A percentile compares a stretch with the other conserved stretches of the same genome.
Conservation (phyloP, 53 echinoderm and acorn worm species). For the Patiria pectinifera region DNA sequence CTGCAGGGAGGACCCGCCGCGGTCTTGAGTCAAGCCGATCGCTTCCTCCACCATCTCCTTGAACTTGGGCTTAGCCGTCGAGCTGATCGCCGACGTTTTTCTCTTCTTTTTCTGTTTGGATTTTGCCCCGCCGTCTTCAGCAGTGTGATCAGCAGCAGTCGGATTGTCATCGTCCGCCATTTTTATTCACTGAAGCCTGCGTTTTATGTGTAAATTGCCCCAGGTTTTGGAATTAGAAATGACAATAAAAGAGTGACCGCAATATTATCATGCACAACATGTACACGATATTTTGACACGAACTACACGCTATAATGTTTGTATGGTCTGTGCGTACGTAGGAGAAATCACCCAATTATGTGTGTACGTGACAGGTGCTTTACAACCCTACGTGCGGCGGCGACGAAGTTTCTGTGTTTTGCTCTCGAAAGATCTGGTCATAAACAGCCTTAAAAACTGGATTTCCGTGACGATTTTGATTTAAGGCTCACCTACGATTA, state of each 20-base stretch:
- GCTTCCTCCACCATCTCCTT: slow-evolving; percentile 63
- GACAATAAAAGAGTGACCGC: neutral
- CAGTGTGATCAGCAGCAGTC: neutral
- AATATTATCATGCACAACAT: neutral
- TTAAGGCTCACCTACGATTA: neutral
- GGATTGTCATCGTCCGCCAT: slow-evolving; percentile 22
- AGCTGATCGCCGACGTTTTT: slow-evolving; percentile 14
- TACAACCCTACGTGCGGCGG: neutral
- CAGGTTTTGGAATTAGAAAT: neutral
- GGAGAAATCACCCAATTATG: slow-evolving; percentile 57
- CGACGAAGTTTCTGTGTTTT: slow-evolving; percentile 29
- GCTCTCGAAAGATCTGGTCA: slow-evolving; percentile 3
- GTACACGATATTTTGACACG: too few relatives aligned
- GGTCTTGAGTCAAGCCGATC: slow-evolving; percentile 41
- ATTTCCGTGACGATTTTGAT: neutral
- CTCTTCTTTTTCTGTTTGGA: slow-evolving; percentile 18
- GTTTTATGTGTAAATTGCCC: neutral
- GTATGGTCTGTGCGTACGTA: slow-evolving; percentile 49
- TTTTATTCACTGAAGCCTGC: neutral
- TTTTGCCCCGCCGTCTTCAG: neutral
- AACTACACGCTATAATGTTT: neutral
- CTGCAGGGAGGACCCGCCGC: slow-evolving; percentile 67
- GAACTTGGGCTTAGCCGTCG: slow-evolving; percentile 52
- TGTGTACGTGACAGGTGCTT: slow-evolving; percentile 7
- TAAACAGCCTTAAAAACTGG: neutral